phyloP scores from a whole-genome alignment of 1,140 invertebrate genomes.

The Pomacea maculata region DNA sequence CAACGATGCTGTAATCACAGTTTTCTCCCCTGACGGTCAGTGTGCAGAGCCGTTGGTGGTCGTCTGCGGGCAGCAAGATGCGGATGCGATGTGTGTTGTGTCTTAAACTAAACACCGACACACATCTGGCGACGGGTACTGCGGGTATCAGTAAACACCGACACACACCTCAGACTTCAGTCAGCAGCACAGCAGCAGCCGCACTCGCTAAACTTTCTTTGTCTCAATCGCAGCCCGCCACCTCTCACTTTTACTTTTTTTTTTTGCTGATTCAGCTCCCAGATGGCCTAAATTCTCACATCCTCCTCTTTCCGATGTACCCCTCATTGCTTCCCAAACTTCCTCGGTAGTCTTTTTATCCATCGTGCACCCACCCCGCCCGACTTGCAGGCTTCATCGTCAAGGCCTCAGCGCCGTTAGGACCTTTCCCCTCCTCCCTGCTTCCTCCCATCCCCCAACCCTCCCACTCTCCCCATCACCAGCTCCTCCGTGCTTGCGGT shows the following conservation, averaged over 20 bases:
- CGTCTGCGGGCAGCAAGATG: no score
- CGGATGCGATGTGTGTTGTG: no score
- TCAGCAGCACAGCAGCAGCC: no score
- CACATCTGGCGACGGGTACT: no score
- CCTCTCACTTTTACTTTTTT: background rate
- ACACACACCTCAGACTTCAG: no score
- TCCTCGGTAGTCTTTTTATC: background rate
- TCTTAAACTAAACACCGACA: no score
- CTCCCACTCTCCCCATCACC: slow-evolving; percentile 1
- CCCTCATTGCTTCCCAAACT: background rate
- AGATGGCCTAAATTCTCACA: slow-evolving; percentile 12
- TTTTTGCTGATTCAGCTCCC: slow-evolving; percentile 9
- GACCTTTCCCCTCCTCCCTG: background rate
- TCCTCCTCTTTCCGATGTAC: background rate
- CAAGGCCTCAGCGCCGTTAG: no score
- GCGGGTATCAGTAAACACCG: no score
- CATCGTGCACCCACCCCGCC: background rate
- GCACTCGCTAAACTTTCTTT: slow-evolving; percentile 11
- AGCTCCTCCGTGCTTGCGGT: background rate
- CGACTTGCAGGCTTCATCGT: no score
- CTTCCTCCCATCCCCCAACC: background rate
- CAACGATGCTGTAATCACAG: no score
- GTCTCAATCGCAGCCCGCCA: background rate
- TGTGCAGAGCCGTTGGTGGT: no score
- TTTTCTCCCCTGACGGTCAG: no score